Base-by-base conservation (phyloP, 2,888 invertebrate genomes). In the Smittia aterrima region DNA sequence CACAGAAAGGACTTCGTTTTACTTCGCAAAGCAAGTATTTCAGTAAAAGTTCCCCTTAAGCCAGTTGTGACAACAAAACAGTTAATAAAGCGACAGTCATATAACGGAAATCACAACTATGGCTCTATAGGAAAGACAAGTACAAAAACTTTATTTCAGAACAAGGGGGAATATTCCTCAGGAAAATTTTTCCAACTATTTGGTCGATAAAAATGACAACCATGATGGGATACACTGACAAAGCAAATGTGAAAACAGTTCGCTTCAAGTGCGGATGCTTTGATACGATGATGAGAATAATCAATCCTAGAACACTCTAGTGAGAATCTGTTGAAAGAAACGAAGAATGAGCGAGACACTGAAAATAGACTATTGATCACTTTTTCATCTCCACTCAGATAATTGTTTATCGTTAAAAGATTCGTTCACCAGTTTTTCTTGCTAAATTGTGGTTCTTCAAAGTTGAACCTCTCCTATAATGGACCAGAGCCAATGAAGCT, bases 331-430 rank as follows among this genome's bases (percentile, higher is more conserved):
- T 24, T 16, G 68, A n/a, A 13, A 68, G 68, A 25, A 41, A 68
- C 68, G 41, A 68, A 47, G 22, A 18, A 25, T 68, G 68, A 13
- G 41, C n/a, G 24, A 68, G 20, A 13, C 68, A 68, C 32, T 32
- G 53, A 53, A 53, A 40, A 40, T 40, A 40, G 7, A 11, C 11
- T 11, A 11, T 40, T 40, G 40, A 32, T 53, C 9, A 53, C 53
- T 24, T 41, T 68, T 11, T 68, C 41, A 41, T 68, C 68, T n/a
- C 18, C 41, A 13, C 24, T 41, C 7, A 47, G 22, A 9, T 68
- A 68, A 16, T 68, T 68, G 47, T 41, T 24, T 1, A 68, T 11
- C n/a, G 41, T 18, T 6, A 68, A 13, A 11, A 68, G 1, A 53
- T 68, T 24, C 13, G 27, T 25, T 25, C 66, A 66, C 66, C 66